Evolutionary conservation across 2,113 vertebrate genomes (phyloP), one percentile per base, ranked within the genome.

Genomic region (Bubo blakistoni): DNA sequence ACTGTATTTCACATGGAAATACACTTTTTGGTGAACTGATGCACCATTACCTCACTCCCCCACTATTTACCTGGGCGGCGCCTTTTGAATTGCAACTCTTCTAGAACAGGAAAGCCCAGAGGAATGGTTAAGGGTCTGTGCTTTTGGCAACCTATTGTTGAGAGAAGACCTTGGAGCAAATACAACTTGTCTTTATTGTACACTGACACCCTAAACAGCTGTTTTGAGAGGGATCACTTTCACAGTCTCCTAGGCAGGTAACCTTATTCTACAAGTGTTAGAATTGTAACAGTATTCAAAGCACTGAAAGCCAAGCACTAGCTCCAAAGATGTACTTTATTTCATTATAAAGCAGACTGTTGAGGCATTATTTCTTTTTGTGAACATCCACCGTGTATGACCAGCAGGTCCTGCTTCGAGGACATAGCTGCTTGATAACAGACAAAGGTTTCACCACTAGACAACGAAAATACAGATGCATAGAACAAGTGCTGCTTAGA

Each of bases 241-340:
- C 34, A 18, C 4, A 25, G 46, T 34, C 44, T 70, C 30, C 2
- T 1, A 63, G 25, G 6, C 16, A 19, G 27, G 19, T 11, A 58
- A 36, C 0, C 0, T 40, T 61, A 21, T 10, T 13, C 18, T 25
- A 38, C 40, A 21, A 38, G 21, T 16, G 29, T 44, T 10, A 49
- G 66, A 69, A n/a, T 3, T 26, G 1, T 25, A 63, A 25, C 16
- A 55, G 30, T 7, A 92, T 42, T 67, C 27, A 97, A 94, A 84
- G 38, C 88, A 97, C 46, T 13, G 4, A n/a, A 92, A 54, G 26
- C 13, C 87, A 87, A 54, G 16, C 30, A 9, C 36, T 83, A 87
- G 85, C 88, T 97, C 92, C 94, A 95, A 96, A 97, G 85, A 90
- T 70, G 94, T 79, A 89, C 46, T 97, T 97, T 96, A 97, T 97